Evolutionary conservation across 2,113 vertebrate species (phyloP).

Genomic region (Gallinago undulata): DNA sequence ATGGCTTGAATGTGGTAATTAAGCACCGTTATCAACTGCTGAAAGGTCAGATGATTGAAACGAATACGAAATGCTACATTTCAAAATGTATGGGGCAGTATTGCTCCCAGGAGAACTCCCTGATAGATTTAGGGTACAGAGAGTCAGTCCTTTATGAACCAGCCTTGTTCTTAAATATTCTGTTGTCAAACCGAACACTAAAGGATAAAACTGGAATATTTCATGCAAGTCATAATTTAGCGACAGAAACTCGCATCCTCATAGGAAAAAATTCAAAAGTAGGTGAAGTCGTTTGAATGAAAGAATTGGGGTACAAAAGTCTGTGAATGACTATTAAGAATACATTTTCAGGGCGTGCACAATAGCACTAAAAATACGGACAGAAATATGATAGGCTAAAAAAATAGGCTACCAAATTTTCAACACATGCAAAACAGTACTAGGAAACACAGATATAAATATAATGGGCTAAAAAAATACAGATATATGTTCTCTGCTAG

Average conservation of each 20-base stretch:
- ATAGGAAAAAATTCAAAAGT: not conserved
- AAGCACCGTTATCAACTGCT: slow-evolving; percentile 12
- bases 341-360: not conserved
- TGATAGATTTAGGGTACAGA: not conserved
- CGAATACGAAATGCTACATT: slow-evolving; percentile 14
- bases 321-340: not conserved
- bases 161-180: not conserved
- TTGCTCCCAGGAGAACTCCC: not conserved
- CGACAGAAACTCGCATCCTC: not conserved
- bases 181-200: slow-evolving; percentile 18
- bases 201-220: slow-evolving; percentile 17
- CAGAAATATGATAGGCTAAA: not conserved
- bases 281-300: not conserved
- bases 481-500: not conserved
- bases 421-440: not conserved
- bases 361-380: not conserved
- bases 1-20: not conserved
- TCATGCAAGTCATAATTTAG: not conserved
- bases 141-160: slow-evolving; percentile 27
- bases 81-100: not conserved
- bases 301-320: not conserved
- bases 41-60: slow-evolving; percentile 42
- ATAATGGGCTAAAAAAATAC: not conserved
- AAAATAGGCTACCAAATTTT: not conserved
- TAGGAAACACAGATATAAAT: not conserved